Conservation (phyloP, 2,888 invertebrate species). For the Galerucella pusilla region DNA sequence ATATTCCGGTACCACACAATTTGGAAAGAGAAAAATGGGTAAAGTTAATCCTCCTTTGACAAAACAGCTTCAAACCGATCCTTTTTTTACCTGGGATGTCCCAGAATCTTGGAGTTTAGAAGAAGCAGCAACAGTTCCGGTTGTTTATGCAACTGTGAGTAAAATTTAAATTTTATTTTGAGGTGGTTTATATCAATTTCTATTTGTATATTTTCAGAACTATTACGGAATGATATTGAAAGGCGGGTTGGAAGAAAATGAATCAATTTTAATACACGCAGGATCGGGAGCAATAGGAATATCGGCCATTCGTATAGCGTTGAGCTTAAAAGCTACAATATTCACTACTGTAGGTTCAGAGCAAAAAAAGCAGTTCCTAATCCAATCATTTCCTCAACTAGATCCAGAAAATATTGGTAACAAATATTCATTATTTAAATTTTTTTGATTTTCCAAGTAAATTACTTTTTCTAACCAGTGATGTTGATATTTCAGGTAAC, state of each 20-base stretch:
- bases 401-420: constrained; percentile 76
- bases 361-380: constrained; percentile 86
- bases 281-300: constrained; percentile 87
- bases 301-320: constrained; percentile 91
- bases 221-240: constrained; percentile 48
- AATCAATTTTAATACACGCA: constrained; percentile 58
- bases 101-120: constrained; percentile 72
- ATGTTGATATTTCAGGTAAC: constrained; percentile 69
- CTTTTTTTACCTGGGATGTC: constrained; percentile 63
- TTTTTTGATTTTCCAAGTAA: too few species aligned
- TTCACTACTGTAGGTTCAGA: constrained; percentile 88
- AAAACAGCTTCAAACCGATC: constrained; percentile 65
- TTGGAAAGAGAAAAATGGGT: constrained; percentile 30
- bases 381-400: constrained; percentile 83
- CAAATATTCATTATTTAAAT: neutral
- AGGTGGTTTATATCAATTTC: neutral
- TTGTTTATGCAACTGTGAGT: constrained; percentile 70
- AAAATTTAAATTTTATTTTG: constrained; percentile 37
- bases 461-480: too few species aligned
- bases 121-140: constrained; percentile 75
- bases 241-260: constrained; percentile 44
- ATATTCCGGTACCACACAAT: constrained; percentile 22
- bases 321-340: constrained; percentile 84
- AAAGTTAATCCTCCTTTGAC: neutral
- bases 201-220: constrained; percentile 42